Percentiles rank a stretch among this genome's conserved stretches.
phyloP scores from a whole-genome alignment of 53 echinoderm and acorn worm species.

The Glandiceps talaboti region DNA sequence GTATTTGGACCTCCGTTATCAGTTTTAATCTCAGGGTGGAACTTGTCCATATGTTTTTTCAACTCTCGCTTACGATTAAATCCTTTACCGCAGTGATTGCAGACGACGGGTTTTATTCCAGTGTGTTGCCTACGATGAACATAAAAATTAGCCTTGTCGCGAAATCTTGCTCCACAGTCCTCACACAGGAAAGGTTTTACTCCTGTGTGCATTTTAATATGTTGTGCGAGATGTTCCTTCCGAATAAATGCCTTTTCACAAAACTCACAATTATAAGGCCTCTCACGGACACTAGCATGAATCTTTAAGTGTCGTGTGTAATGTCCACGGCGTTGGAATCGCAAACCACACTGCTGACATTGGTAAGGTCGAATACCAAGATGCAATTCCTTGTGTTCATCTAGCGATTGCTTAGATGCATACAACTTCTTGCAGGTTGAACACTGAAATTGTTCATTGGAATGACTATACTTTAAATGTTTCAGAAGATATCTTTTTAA shows the following conservation, averaged over 20 bases:
- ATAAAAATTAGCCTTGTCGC: background rate
- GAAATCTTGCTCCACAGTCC: background rate
- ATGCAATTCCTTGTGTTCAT: background rate
- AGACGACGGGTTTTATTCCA: background rate
- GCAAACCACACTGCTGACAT: background rate
- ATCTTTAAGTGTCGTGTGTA: background rate
- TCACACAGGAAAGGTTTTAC: background rate
- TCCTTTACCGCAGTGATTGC: background rate
- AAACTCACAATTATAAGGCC: background rate
- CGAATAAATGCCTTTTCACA: background rate
- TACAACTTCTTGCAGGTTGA: background rate
- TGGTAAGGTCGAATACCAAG: background rate
- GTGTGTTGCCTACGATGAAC: background rate
- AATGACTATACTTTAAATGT: background rate
- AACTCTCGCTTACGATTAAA: background rate
- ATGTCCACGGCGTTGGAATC: background rate
- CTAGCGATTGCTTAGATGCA: background rate
- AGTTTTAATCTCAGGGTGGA: no score
- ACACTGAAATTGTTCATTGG: background rate
- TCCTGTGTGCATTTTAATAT: background rate
- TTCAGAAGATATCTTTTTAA: background rate
- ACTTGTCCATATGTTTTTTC: background rate
- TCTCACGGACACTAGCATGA: background rate
- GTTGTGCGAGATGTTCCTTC: background rate
- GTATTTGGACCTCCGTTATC: no score